Conservation (phyloP, 2,113 vertebrate species). For the Junco hyemalis region DNA sequence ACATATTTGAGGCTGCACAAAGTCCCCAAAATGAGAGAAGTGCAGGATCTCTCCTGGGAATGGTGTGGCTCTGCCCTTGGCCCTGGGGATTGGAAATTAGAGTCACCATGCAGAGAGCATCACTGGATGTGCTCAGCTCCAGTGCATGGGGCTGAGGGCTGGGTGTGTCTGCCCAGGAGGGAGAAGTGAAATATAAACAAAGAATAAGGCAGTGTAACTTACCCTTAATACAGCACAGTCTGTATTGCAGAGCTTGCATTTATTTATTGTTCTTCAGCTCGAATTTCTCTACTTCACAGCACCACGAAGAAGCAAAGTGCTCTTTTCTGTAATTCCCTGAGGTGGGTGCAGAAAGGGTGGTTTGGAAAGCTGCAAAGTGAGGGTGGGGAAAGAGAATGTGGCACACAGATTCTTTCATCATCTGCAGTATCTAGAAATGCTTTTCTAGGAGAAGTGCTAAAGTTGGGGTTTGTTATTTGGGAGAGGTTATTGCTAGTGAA, state of each 20-base stretch:
- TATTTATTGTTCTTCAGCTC: background rate
- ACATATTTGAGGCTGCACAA: background rate
- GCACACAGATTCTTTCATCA: background rate
- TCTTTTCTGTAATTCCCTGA: background rate
- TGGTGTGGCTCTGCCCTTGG: background rate
- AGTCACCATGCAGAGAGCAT: background rate
- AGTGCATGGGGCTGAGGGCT: background rate
- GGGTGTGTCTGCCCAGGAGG: background rate
- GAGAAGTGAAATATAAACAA: background rate
- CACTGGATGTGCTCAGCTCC: background rate
- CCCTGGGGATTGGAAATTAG: background rate
- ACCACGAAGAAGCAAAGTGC: background rate
- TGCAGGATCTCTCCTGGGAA: background rate
- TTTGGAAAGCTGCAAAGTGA: background rate
- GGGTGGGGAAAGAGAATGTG: background rate
- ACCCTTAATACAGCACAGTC: background rate
- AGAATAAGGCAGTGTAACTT: background rate
- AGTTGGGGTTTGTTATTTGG: background rate
- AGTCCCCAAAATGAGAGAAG: rapidly evolving
- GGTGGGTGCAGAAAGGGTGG: background rate
- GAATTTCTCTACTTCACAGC: background rate
- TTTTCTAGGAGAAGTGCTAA: background rate
- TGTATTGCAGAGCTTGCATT: background rate
- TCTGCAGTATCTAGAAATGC: background rate
- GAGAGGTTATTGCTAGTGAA: background rate